A percentile compares a stretch with the other conserved stretches of the same genome.
These are phyloP conservation scores for Geodia barretti DNA, from an alignment of 37 sponge, comb jelly and placozoan genomes.

Conservation along the genomic window DNA sequence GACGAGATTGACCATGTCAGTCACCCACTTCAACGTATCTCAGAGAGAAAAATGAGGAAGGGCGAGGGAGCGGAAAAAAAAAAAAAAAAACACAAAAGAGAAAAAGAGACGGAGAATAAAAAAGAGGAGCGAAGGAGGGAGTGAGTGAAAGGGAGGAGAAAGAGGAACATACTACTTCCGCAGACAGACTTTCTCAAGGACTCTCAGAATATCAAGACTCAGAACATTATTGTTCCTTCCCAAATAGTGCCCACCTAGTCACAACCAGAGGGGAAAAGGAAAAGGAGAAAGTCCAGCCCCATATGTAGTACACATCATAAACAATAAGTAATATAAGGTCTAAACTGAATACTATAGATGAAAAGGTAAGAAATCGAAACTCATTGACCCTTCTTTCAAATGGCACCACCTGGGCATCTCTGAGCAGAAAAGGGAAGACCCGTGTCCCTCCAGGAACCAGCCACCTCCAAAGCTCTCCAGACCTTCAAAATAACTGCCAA, in stretches of 20 bases:
- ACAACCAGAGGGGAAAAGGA: no score
- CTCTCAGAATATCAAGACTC: conserved; percentile 82
- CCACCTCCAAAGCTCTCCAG: conserved; percentile 96
- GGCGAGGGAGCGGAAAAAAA: not conserved
- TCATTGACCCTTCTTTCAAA: no score
- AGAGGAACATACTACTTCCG: not conserved
- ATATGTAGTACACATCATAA: not conserved
- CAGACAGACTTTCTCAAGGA: conserved; percentile 53
- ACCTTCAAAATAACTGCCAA: conserved; percentile 77
- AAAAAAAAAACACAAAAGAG: no score
- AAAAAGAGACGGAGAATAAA: not conserved
- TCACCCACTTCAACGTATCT: not conserved
- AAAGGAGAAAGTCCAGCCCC: not conserved
- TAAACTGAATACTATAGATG: no score
- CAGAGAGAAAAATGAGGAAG: not conserved
- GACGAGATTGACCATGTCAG: conserved; percentile 7
- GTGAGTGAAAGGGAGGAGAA: no score
- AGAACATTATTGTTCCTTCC: conserved; percentile 97
- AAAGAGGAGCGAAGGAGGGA: not conserved
- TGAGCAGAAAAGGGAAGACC: conserved; percentile 82
- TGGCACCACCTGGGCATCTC: conserved; percentile 96
- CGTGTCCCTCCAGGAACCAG: conserved; percentile 95
- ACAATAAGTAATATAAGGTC: no score
- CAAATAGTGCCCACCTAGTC: conserved; percentile 95
- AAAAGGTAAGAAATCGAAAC: no score